Evolutionary conservation across 37 sponge, comb jelly and placozoan genomes (phyloP).

Genomic region (Tethya wilhelma): DNA sequence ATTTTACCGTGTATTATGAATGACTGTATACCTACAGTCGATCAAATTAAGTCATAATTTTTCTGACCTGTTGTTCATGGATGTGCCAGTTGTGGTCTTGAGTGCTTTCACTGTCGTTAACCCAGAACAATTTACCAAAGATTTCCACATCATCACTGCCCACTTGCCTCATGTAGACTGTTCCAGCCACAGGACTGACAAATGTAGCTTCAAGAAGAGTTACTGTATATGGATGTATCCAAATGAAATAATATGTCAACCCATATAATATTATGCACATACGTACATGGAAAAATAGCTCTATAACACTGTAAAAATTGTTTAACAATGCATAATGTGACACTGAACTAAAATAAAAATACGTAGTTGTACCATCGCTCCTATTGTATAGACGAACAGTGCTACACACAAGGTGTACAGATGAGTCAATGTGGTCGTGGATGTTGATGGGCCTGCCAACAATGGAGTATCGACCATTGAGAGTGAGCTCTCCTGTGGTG

Average conservation of each 20-base stretch:
- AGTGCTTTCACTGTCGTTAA: constrained; percentile 3
- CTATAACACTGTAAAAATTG: background rate
- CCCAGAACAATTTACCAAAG: constrained; percentile 51
- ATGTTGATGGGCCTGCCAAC: constrained; percentile 58
- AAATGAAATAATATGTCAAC: background rate
- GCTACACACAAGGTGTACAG: constrained; percentile 39
- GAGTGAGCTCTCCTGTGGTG: constrained; percentile 14
- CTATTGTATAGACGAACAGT: constrained; percentile 24
- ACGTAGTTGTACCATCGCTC: background rate
- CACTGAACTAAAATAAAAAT: no score
- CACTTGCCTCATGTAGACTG: constrained; percentile 56
- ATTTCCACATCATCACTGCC: constrained; percentile 12
- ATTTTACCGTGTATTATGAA: no score
- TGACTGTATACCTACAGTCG: no score
- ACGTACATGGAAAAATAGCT: background rate
- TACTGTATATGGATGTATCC: constrained; percentile 3
- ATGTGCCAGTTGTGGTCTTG: constrained; percentile 57
- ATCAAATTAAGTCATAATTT: no score
- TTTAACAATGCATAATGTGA: no score
- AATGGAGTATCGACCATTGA: constrained; percentile 47
- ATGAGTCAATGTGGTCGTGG: constrained; percentile 1
- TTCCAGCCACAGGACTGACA: constrained; percentile 54
- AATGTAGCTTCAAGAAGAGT: constrained; percentile 39
- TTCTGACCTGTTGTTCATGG: constrained; percentile 27
- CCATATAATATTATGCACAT: no score